A percentile compares a stretch with the other conserved stretches of the same genome.
phyloP scores from a whole-genome alignment of 2,888 invertebrate genomes.

The Caenorhabditis plicata region DNA sequence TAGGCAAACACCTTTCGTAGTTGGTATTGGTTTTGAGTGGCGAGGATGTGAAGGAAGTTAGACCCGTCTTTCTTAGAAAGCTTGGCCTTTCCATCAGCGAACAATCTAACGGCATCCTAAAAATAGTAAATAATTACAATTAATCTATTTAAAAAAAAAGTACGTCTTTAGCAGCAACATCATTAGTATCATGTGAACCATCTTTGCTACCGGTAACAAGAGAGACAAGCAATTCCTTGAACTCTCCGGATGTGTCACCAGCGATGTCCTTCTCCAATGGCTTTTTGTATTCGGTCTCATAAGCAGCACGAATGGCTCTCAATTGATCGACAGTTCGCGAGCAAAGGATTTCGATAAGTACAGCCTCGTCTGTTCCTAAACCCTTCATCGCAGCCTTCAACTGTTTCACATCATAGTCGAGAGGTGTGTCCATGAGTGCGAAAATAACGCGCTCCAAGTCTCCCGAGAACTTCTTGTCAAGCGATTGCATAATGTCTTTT shows the following conservation, averaged over 20 bases:
- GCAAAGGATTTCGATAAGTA: conserved; percentile 83
- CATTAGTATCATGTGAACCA: conserved; percentile 44
- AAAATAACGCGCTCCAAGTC: conserved; percentile 52
- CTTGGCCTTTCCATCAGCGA: conserved; percentile 53
- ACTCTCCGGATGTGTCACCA: conserved; percentile 86
- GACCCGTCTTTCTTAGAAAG: conserved; percentile 42
- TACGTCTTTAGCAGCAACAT: conserved; percentile 41
- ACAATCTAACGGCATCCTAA: conserved; percentile 51
- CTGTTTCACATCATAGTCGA: conserved; percentile 68
- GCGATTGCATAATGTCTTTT: conserved; percentile 41
- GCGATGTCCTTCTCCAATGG: conserved; percentile 57
- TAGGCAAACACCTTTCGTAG: conserved; percentile 49
- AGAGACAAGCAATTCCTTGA: conserved; percentile 70
- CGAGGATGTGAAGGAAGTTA: conserved; percentile 49
- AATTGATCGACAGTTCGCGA: conserved; percentile 72
- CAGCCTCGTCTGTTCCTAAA: conserved; percentile 78
- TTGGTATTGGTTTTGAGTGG: conserved; percentile 54
- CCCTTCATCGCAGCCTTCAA: conserved; percentile 71
- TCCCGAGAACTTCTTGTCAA: conserved; percentile 51
- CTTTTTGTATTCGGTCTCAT: conserved; percentile 42
- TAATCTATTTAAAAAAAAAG: background rate
- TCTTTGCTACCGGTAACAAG: conserved; percentile 60
- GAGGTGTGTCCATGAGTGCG: conserved; percentile 64
- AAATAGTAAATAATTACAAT: background rate
- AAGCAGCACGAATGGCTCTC: conserved; percentile 43